phyloP scores from a whole-genome alignment of 2,888 invertebrate species.

The Arenicola marina region DNA sequence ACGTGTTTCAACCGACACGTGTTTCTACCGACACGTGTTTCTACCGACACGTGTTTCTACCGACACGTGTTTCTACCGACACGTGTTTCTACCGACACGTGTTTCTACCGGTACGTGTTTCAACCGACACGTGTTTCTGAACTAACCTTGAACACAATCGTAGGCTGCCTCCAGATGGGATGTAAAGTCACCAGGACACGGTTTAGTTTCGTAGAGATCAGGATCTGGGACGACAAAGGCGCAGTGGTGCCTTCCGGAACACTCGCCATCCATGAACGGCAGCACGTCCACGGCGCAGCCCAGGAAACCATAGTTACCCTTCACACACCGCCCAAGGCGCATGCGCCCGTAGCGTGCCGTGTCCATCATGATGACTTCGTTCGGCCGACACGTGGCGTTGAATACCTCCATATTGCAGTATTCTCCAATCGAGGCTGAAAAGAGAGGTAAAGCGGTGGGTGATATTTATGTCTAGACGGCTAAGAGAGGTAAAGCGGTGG shows the following conservation, averaged over 20 bases:
- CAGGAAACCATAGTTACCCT: neutral
- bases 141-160: neutral
- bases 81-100: no score
- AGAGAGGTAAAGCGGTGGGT: neutral
- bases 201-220: neutral
- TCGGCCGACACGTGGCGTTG: neutral
- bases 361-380: constrained; percentile 1
- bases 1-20: no score
- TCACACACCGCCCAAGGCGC: constrained; percentile 5
- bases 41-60: no score
- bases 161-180: constrained; percentile 4
- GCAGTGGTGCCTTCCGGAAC: neutral
- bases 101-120: no score
- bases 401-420: constrained; percentile 8
- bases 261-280: neutral
- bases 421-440: neutral
- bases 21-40: no score
- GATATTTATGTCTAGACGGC: no score
- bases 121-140: no score
- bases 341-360: constrained; percentile 8
- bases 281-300: constrained; percentile 10
- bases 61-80: no score
- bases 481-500: neutral
- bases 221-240: neutral
- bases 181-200: constrained; percentile 4